Evolutionary conservation across 2,797 vertebrate genomes (phyloP), one percentile per base, ranked within the genome.

Genomic region (Aulostomus chinensis): DNA sequence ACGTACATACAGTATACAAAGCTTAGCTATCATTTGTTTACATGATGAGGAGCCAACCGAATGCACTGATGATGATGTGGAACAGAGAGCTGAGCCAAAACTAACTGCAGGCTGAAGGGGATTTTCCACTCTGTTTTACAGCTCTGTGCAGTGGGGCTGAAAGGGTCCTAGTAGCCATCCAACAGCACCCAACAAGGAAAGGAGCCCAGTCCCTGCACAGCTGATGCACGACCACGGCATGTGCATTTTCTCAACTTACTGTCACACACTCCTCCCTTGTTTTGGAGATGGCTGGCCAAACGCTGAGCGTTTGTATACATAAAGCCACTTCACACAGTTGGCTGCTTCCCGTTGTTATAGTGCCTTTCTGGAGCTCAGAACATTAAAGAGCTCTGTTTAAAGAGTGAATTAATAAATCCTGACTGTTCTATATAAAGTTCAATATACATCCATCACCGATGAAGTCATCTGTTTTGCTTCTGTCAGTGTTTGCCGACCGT

Each of bases 101-200:
- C 68, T 69, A 83, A 81, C 59, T 66, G 73, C 64, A 58, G 74
- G 57, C 83, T 85, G 78, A 76, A 79, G 79, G 82, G 86, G 77
- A 87, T 88, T 92, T 92, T 92, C 90, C 90, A 89, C 70, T 86
- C 63, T 41, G 68, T 66, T 80, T 79, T 81, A 80, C 65, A 81
- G 73, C 68, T 80, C 64, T 81, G 79, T 77, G 79, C 76, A 68
- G 63, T 42, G 62, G 57, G 60, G 75, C 69, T 68, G 79, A 82
- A 81, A 78, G 68, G 21, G 28, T 32, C 42, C 56, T 35, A 56
- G 49, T 42, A 61, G 49, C 69, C 65, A 61, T 84, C 76, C 77
- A 89, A 80, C 81, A 90, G 85, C 59, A 89, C 92, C 93, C 89
- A 91, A 93, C 87, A 93, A 89, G 92, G 93, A 92, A 72, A 91